Percentiles rank a stretch among this genome's conserved stretches.
Conservation (phyloP, 1,140 invertebrate genomes). For the Drosophila auraria region DNA sequence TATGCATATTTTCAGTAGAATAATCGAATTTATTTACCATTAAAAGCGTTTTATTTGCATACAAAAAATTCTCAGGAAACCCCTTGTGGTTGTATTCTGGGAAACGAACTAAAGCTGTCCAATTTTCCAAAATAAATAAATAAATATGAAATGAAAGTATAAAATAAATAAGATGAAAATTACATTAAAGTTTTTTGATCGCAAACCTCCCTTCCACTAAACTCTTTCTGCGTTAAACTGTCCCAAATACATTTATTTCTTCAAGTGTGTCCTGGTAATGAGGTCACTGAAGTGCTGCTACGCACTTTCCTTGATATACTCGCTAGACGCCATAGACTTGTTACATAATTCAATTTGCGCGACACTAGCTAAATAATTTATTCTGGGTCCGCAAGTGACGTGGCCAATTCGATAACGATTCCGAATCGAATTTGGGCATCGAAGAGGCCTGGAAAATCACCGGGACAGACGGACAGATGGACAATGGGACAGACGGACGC, state of each 20-base stretch:
- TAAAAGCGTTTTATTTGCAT: too few species aligned
- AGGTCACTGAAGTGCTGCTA: constrained; percentile 50
- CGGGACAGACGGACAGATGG: background rate
- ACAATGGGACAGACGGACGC: background rate
- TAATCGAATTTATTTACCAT: too few species aligned
- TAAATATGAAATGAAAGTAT: too few species aligned
- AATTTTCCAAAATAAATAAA: too few species aligned
- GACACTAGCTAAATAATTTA: constrained; percentile 69
- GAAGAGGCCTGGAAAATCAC: constrained; percentile 31
- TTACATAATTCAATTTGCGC: constrained; percentile 69
- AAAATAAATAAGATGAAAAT: too few species aligned
- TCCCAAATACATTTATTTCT: background rate
- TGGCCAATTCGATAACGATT: constrained; percentile 47
- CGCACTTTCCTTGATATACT: constrained; percentile 13
- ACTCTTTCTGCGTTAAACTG: background rate
- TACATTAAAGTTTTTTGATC: too few species aligned
- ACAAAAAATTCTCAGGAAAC: too few species aligned
- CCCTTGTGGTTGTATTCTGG: too few species aligned
- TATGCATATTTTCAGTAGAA: too few species aligned
- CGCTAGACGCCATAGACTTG: constrained; percentile 19
- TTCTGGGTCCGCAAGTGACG: constrained; percentile 23
- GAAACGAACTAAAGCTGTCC: too few species aligned
- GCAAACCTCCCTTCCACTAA: too few species aligned
- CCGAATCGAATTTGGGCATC: constrained; percentile 25
- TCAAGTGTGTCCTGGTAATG: constrained; percentile 35